Evolutionary conservation across 2,113 vertebrate genomes (phyloP).

Genomic region (Tragelaphus imberbis): DNA sequence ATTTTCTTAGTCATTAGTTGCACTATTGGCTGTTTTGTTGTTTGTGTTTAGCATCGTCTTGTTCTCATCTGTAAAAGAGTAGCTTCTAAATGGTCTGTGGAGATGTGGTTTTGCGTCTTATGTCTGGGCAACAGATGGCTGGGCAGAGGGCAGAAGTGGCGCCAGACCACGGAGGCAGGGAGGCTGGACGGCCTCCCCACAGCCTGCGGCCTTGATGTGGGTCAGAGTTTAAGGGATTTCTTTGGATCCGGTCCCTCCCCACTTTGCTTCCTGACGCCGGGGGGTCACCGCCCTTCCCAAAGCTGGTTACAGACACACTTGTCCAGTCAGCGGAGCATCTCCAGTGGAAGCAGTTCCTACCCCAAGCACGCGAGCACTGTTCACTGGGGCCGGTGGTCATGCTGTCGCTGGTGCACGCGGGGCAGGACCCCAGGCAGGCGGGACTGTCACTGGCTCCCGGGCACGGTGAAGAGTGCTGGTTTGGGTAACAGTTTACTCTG

Average conservation of each 20-base stretch:
- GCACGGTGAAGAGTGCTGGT: not conserved
- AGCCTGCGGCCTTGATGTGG: accelerated
- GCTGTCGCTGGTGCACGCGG: accelerated
- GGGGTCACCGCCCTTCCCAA: not conserved
- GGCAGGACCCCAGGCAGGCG: not conserved
- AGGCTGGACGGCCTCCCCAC: not conserved
- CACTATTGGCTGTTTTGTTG: not conserved
- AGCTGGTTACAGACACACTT: not conserved
- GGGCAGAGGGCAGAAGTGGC: not conserved
- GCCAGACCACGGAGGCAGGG: not conserved
- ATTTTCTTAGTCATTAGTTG: not conserved
- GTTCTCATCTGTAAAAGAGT: not conserved
- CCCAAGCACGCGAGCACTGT: not conserved
- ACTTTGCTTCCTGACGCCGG: not conserved
- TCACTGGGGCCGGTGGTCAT: accelerated
- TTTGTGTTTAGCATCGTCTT: not conserved
- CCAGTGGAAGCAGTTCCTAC: not conserved
- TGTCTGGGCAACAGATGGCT: not conserved
- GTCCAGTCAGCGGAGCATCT: not conserved
- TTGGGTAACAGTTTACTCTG: slow-evolving; percentile 7
- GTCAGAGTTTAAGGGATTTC: not conserved
- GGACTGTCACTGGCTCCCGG: not conserved
- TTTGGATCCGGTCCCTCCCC: not conserved
- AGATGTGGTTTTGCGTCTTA: not conserved
- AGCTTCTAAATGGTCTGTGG: not conserved